Base-by-base conservation (phyloP, 2,113 vertebrate genomes). In the Scolopax mira region DNA sequence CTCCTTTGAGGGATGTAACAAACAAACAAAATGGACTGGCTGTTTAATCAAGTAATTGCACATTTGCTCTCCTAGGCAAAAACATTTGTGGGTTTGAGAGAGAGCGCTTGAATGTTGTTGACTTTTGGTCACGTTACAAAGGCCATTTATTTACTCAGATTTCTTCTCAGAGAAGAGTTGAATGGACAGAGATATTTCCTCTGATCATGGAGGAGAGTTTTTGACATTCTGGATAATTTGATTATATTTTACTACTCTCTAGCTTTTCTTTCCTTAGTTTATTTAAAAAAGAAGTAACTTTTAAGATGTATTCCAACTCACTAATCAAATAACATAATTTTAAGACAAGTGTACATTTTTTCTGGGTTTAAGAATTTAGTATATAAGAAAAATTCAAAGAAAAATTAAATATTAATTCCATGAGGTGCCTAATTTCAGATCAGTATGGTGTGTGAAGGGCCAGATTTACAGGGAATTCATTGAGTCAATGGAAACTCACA, bases 1-100 rank as follows among this genome's bases (percentile, higher is more conserved):
- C 60, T 86, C 72, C 81, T 94, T 60, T 81, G 80, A 85, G 58
- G 66, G 85, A 87, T 41, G 70, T 75, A 92, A 85, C 91, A 95
- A 92, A 96, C 60, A 95, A 96, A 94, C 86, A 94, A 92, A 84
- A 95, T 87, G 61, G 78, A 89, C 93, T 83, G 57, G 30, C 39
- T 96, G 90, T 96, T 94, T 95, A 93, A 93, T 93, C 72, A 96
- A 88, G 82, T 90, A 93, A 96, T 91, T 96, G 82, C 91, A n/a
- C n/a, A n/a, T n/a, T n/a, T n/a, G 62, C 87, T 85, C 94, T 96
- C 64, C 82, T 33, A 55, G 88, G 90, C 85, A 95, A 92, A 96
- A 91, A 93, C 90, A 93, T 21, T 79, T 48, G 30, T 81, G 75
- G 54, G 42, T 78, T 77, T 85, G 57, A 86, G 92, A 78, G 55